A percentile compares a stretch with the other conserved stretches of the same genome.
These are phyloP conservation scores for Anagrus nilaparvatae DNA, from an alignment of 1,140 invertebrate genomes.

Conservation along the genomic window DNA sequence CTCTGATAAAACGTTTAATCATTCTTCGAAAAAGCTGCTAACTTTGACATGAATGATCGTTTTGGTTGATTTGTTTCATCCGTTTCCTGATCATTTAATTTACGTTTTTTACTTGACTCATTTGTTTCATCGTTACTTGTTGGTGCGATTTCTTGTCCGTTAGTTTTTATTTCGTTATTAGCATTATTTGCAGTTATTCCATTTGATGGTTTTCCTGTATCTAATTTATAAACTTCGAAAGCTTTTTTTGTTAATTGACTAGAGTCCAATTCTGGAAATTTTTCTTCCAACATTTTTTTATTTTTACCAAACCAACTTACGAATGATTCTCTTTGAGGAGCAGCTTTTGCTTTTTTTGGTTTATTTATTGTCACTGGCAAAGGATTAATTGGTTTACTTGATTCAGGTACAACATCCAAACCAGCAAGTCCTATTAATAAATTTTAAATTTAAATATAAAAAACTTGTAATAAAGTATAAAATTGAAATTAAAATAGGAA, in stretches of 20 bases:
- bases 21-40: conserved; percentile 22
- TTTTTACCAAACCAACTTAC: conserved; percentile 48
- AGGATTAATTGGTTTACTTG: conserved; percentile 16
- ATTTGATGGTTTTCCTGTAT: conserved; percentile 20
- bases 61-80: conserved; percentile 22
- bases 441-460: no score
- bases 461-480: background rate
- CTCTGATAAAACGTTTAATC: no score
- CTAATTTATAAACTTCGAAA: conserved; percentile 46
- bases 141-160: background rate
- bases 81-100: conserved; percentile 10
- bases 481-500: conserved; percentile 13
- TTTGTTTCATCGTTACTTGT: background rate
- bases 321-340: conserved; percentile 37
- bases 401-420: conserved; percentile 24
- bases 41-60: conserved; percentile 18
- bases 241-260: conserved; percentile 45
- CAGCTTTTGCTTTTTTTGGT: conserved; percentile 18
- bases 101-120: conserved; percentile 12
- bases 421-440: conserved; percentile 25
- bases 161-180: background rate
- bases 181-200: background rate
- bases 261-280: conserved; percentile 44
- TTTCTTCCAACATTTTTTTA: conserved; percentile 41
- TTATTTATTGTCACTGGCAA: conserved; percentile 11